phyloP scores from a whole-genome alignment of 2,888 invertebrate genomes.

The Stenolophus ochropezus region DNA sequence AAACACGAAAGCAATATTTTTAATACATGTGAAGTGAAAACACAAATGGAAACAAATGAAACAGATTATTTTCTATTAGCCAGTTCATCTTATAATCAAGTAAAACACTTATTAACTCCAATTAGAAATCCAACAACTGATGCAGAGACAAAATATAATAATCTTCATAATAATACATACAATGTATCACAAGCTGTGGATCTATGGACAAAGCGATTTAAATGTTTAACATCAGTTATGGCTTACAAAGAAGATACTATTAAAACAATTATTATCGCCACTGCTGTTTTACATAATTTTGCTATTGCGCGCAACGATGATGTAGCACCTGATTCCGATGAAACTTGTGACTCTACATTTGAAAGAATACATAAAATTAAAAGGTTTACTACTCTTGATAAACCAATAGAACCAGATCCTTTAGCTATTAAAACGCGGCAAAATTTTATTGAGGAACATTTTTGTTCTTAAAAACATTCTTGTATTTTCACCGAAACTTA shows the following conservation, averaged over 20 bases:
- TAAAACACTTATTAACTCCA: slow-evolving; percentile 62
- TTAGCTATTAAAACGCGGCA: slow-evolving; percentile 59
- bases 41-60: slow-evolving; percentile 61
- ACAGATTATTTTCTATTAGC: slow-evolving; percentile 63
- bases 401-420: slow-evolving; percentile 38
- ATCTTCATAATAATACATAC: slow-evolving; percentile 62
- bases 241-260: slow-evolving; percentile 64
- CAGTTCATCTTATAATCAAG: slow-evolving; percentile 61
- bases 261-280: slow-evolving; percentile 63
- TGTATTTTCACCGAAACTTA: no score
- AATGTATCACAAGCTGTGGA: slow-evolving; percentile 60
- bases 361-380: slow-evolving; percentile 63
- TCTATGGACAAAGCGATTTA: slow-evolving; percentile 63
- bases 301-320: slow-evolving; percentile 63
- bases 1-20: slow-evolving; percentile 64
- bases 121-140: slow-evolving; percentile 60
- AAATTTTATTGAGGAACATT: slow-evolving; percentile 63
- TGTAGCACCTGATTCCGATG: slow-evolving; percentile 7
- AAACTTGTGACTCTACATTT: slow-evolving; percentile 56
- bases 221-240: slow-evolving; percentile 63
- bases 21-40: slow-evolving; percentile 61
- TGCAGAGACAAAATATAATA: slow-evolving; percentile 63
- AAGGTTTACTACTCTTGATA: slow-evolving; percentile 50
- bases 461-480: no score
- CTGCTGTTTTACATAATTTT: slow-evolving; percentile 64